Base-by-base conservation (phyloP, 2,797 vertebrate species). In the Tamandua tetradactyla region DNA sequence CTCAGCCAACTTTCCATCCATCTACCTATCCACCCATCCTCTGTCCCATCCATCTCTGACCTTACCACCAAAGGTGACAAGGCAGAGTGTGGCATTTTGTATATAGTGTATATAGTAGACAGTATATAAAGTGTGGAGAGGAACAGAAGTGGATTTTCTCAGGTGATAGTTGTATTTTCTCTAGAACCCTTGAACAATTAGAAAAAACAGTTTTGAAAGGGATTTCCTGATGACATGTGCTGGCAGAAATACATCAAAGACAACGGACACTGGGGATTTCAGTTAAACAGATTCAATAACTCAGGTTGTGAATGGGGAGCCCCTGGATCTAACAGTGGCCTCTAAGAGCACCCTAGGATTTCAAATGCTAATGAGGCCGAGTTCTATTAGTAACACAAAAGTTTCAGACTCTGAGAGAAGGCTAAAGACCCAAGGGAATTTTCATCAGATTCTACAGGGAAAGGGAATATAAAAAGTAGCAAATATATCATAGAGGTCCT, bases 321-420 rank as follows among this genome's bases (percentile, higher is more conserved):
- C 87, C 49, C 61, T 78, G 71, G 87, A 76, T 69, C 87, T 90
- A 64, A 95, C 59, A 42, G 47, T 2, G 84, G 69, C 75, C 64
- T 74, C 74, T 59, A 27, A 88, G 52, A 87, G n/a, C 66, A 57
- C 42, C 42, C 15, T 64, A 62, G 74, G 92, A 95, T 94, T 89
- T 95, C 92, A 95, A 97, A 94, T 96, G 94, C 87, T 92, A 94
- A 95, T 87, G 59, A 95, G 81, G 78, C 8, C 18, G 40, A 86
- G 52, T 92, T 93, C 88, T 95, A 92, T 94, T 87, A 87, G 76
- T 92, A 94, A 95, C 84, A 96, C 95, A 94, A 93, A 93, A 95
- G 93, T 95, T 95, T 95, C 85, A 89, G 88, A 94, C 71, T 95
- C 87, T 15, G 57, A 94, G 84, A 79, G 55, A 92, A 93, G 90